A percentile compares a stretch with the other conserved stretches of the same genome.
These are phyloP conservation scores for Vanessa atalanta DNA, from an alignment of 1,140 invertebrate genomes.

Conservation along the genomic window DNA sequence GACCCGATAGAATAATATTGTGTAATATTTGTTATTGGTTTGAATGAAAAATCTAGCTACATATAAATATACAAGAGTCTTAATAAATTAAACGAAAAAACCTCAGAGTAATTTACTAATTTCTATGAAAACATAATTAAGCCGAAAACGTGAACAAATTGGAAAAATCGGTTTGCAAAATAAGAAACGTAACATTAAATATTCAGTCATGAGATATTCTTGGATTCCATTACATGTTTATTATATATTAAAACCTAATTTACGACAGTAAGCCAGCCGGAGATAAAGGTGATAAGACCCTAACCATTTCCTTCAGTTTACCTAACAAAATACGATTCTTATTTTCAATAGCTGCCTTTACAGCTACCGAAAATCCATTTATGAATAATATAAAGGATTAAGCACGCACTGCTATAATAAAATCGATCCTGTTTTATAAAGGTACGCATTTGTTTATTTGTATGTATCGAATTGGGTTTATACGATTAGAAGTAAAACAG, in stretches of 20 bases:
- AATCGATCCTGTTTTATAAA: constrained; percentile 2
- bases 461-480: not conserved
- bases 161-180: not conserved
- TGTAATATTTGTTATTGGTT: too few species aligned
- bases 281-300: constrained; percentile 2
- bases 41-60: too few species aligned
- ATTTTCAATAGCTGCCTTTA: constrained; percentile 16
- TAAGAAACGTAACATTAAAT: not conserved
- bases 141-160: too few species aligned
- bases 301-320: constrained; percentile 12
- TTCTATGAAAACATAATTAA: not conserved
- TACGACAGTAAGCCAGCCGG: not conserved
- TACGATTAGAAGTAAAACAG: not conserved
- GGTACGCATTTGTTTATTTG: not conserved
- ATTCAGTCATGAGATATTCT: not conserved
- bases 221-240: not conserved
- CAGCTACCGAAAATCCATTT: constrained; percentile 3
- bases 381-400: constrained; percentile 17
- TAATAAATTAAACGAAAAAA: too few species aligned
- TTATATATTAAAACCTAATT: constrained; percentile 10
- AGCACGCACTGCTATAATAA: not conserved
- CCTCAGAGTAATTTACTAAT: too few species aligned
- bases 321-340: constrained; percentile 12
- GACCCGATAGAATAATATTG: too few species aligned
- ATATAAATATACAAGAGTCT: too few species aligned